These are phyloP conservation scores for Podarcis raffonei DNA, from an alignment of 2,113 vertebrate species.

Conservation along the genomic window DNA sequence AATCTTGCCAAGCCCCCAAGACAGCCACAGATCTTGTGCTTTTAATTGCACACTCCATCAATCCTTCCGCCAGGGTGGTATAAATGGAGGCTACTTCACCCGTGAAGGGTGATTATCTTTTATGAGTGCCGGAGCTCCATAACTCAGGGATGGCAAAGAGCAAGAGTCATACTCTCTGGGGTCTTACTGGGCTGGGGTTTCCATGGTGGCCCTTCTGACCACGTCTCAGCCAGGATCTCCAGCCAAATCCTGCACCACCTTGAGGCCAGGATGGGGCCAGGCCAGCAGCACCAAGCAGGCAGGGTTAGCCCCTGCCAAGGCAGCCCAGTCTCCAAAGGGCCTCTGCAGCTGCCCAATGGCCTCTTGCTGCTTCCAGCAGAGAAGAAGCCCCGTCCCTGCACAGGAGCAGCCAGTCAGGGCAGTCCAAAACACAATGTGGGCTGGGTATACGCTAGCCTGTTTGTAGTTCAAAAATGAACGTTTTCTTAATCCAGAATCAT, in stretches of 20 bases:
- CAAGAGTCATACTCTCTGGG: not conserved
- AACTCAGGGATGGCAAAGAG: conserved; percentile 58
- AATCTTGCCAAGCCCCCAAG: conserved; percentile 34
- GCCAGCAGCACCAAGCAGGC: not conserved
- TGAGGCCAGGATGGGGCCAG: rapidly evolving
- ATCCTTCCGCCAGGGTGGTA: conserved; percentile 54
- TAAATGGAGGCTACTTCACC: conserved; percentile 69
- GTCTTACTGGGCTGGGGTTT: too few species aligned
- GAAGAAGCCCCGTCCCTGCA: too few species aligned
- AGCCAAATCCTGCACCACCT: not conserved
- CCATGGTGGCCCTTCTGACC: not conserved
- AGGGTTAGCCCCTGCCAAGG: not conserved
- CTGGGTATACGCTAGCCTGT: too few species aligned
- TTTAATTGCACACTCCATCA: conserved; percentile 68
- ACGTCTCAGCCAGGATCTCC: not conserved
- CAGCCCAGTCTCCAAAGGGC: not conserved
- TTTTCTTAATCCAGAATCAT: too few species aligned
- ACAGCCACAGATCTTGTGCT: conserved; percentile 54
- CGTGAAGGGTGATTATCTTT: conserved; percentile 77
- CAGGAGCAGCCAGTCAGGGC: too few species aligned
- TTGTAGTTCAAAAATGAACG: too few species aligned
- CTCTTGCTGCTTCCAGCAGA: too few species aligned
- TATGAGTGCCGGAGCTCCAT: conserved; percentile 62
- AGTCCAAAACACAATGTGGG: too few species aligned
- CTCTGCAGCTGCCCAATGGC: too few species aligned